phyloP scores from a whole-genome alignment of 1,140 invertebrate species.

The Diabrotica undecimpunctata region DNA sequence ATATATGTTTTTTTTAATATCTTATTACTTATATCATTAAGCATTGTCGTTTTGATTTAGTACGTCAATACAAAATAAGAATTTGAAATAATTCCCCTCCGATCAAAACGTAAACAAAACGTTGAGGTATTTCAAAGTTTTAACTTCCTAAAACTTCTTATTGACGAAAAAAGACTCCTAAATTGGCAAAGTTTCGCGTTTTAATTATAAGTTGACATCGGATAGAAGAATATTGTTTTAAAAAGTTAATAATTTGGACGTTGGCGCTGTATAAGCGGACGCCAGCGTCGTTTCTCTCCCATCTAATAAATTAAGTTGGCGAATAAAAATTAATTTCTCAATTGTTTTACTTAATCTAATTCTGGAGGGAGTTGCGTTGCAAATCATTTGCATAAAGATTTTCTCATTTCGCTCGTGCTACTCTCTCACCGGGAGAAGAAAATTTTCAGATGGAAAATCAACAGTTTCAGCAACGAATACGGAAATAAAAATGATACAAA shows the following conservation, averaged over 20 bases:
- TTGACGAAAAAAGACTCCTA: slow-evolving; percentile 1
- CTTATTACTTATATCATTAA: too few relatives aligned
- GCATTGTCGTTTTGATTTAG: too few relatives aligned
- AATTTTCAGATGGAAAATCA: too few relatives aligned
- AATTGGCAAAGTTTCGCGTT: slow-evolving; percentile 19
- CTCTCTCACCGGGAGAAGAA: too few relatives aligned
- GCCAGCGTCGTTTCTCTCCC: neutral
- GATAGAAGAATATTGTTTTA: slow-evolving; percentile 15
- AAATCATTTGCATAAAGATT: slow-evolving; percentile 19
- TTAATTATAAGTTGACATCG: slow-evolving; percentile 16
- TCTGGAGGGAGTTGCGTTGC: slow-evolving; percentile 10
- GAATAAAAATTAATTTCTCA: slow-evolving; percentile 22
- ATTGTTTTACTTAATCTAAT: slow-evolving; percentile 20
- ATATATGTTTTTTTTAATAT: too few relatives aligned
- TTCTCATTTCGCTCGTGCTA: slow-evolving; percentile 3
- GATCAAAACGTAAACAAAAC: neutral
- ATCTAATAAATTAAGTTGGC: slow-evolving; percentile 17
- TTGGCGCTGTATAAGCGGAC: neutral
- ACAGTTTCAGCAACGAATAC: too few relatives aligned
- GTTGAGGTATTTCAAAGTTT: neutral
- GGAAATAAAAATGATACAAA: too few relatives aligned
- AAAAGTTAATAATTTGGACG: slow-evolving; percentile 15
- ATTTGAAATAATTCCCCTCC: too few relatives aligned
- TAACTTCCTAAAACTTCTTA: neutral
- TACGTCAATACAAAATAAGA: too few relatives aligned